phyloP scores from a whole-genome alignment of 2,113 vertebrate species.

The Trichechus manatus region DNA sequence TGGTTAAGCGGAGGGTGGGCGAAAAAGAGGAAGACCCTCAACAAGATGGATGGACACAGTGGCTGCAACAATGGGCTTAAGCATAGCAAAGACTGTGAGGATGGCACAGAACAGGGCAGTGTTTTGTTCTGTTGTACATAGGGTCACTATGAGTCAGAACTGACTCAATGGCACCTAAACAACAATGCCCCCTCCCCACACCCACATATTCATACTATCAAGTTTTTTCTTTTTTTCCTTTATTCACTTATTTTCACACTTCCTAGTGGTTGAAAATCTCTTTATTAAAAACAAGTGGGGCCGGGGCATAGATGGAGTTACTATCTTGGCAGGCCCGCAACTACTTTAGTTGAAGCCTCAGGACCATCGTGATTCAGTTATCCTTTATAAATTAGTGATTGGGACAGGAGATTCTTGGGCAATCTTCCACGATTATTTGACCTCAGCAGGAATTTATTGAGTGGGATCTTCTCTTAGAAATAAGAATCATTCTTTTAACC shows the following conservation, averaged over 20 bases:
- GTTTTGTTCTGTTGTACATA: no score
- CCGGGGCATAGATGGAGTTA: neutral
- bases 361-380: neutral
- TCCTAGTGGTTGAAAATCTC: neutral
- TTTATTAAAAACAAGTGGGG: neutral
- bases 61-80: no score
- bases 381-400: neutral
- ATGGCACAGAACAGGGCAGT: no score
- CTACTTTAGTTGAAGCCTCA: neutral
- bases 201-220: neutral
- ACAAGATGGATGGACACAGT: no score
- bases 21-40: no score
- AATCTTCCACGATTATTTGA: neutral
- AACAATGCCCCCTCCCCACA: fast-evolving
- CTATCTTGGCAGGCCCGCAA: neutral
- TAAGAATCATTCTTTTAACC: neutral
- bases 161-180: no score
- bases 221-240: neutral
- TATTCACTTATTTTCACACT: neutral
- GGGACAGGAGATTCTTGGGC: no score
- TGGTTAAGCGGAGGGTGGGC: no score
- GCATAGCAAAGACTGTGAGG: no score
- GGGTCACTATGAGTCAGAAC: no score
- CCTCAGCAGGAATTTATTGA: neutral
- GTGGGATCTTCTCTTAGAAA: neutral